Conservation (phyloP, 2,797 vertebrate species). For the Poeciliopsis turneri region DNA sequence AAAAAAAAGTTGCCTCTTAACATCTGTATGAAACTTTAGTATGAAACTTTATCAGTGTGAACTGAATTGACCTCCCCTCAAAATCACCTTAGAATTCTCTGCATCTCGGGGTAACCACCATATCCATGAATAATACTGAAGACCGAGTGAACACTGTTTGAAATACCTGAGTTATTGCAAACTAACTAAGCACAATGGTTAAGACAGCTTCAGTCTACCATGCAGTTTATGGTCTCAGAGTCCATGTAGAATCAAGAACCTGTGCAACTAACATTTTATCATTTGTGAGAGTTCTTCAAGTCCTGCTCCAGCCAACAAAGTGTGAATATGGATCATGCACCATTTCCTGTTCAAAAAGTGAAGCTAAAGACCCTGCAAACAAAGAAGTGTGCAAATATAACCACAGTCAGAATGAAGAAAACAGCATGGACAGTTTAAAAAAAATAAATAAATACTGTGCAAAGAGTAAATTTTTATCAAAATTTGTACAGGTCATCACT, state of each 20-base stretch:
- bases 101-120: not conserved
- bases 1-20: not conserved
- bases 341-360: not conserved
- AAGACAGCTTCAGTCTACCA: not conserved
- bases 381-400: not conserved
- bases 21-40: not conserved
- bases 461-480: not conserved
- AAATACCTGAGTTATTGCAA: conserved; percentile 29
- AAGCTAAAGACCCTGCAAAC: conserved; percentile 1
- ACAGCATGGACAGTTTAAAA: not conserved
- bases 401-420: conserved; percentile 1
- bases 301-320: not conserved
- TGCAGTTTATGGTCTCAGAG: not conserved
- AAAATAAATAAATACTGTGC: not conserved
- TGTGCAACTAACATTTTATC: not conserved
- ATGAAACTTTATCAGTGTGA: not conserved
- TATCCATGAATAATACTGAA: conserved; percentile 68
- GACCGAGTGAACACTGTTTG: conserved; percentile 63
- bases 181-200: not conserved
- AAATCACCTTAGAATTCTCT: not conserved
- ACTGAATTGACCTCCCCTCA: not conserved
- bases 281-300: not conserved
- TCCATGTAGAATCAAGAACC: not conserved
- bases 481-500: not conserved
- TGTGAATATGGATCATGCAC: not conserved